phyloP scores from a whole-genome alignment of 2,888 invertebrate species.

The Agrotis clavis region DNA sequence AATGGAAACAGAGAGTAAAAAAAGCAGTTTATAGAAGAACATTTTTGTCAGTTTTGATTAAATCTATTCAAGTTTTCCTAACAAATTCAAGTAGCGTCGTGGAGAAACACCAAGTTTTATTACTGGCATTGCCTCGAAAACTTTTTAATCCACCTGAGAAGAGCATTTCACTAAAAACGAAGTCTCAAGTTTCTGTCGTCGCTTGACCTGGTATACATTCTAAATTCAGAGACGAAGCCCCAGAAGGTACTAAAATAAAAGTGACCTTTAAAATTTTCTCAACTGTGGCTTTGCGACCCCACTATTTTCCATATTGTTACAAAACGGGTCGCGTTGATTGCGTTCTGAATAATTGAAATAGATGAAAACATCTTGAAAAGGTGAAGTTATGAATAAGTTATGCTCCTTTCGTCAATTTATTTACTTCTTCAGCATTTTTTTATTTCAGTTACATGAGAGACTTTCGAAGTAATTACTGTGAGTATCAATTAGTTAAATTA shows the following conservation, averaged over 20 bases:
- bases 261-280: slow-evolving; percentile 48
- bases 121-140: slow-evolving; percentile 14
- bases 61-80: neutral
- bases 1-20: neutral
- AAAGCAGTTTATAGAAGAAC: neutral
- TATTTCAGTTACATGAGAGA: neutral
- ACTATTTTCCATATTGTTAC: slow-evolving; percentile 32
- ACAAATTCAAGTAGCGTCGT: neutral
- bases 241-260: slow-evolving; percentile 46
- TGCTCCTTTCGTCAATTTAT: slow-evolving; percentile 10
- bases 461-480: neutral
- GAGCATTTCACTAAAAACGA: slow-evolving; percentile 33
- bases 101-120: slow-evolving; percentile 7
- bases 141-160: slow-evolving; percentile 25
- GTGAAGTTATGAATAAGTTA: slow-evolving; percentile 24
- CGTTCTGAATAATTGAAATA: slow-evolving; percentile 37
- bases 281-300: slow-evolving; percentile 13
- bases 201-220: slow-evolving; percentile 53
- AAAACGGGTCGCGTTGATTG: slow-evolving; percentile 23
- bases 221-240: slow-evolving; percentile 38
- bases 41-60: neutral
- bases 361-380: slow-evolving; percentile 31
- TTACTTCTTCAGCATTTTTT: neutral
- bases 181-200: slow-evolving; percentile 16
- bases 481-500: neutral